Base-by-base conservation (phyloP, 2,888 invertebrate species). In the Trachelus troglodyta region DNA sequence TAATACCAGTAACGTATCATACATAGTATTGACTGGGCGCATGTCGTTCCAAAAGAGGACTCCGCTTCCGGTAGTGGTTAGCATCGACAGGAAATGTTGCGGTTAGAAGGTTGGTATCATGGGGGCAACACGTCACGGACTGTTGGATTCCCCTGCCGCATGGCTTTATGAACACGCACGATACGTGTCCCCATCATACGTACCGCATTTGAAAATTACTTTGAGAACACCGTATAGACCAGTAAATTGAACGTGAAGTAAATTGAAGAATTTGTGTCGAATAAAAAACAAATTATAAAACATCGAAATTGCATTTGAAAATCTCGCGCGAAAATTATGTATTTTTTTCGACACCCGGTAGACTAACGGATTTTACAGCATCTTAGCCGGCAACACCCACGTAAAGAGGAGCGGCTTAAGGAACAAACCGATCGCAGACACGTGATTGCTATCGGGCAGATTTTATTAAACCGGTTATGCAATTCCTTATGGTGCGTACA, bases 51-150 rank as follows among this genome's bases (percentile, higher is more conserved):
- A 23, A 56, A 56, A 56, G 56, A 23, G 56, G 1, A 56, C 56
- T 56, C 23, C 56, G 56, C 23, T 56, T 56, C 56, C 56, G 56
- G 56, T 15, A 9, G 56, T 23, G 23, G 23, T n/a, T 69, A 80
- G 77, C 80, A 79, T 86, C 80, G 83, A 80, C 82, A 86, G 87
- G 87, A 87, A 87, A 83, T 84, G 84, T 83, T 79, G 82, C 76
- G 84, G 85, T 83, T 78, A 80, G 74, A 81, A 79, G 81, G 56
- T 56, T 56, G 56, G 56, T 56, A 56, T 23, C 56, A 56, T 56
- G 84, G 84, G 80, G 79, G 83, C 83, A 79, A 81, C 83, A 82
- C 81, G 87, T 86, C 84, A 85, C 83, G 82, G 83, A 83, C 82
- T 84, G 87, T 78, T 80, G 83, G 80, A 83, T 83, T 81, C 83